Evolutionary conservation across 2,113 vertebrate species (phyloP).

Genomic region (Cygnus buccinator): DNA sequence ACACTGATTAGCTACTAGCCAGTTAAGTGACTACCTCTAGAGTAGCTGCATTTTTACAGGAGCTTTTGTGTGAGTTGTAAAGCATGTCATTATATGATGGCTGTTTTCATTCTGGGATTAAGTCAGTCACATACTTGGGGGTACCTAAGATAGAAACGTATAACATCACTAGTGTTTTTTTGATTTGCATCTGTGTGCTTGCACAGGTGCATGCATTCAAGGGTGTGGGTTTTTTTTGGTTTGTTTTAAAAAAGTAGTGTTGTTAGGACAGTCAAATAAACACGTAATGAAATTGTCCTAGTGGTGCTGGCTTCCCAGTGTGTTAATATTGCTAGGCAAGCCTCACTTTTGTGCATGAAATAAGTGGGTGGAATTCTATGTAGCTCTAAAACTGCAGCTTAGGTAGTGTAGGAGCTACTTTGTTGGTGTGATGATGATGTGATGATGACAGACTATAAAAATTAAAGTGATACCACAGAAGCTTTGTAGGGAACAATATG

Average conservation of each 20-base stretch:
- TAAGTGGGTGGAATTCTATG: neutral
- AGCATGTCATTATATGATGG: neutral
- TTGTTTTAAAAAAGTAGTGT: neutral
- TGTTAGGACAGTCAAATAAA: neutral
- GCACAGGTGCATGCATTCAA: too few relatives aligned
- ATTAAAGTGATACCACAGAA: neutral
- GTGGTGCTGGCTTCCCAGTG: neutral
- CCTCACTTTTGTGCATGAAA: neutral
- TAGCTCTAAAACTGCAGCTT: neutral
- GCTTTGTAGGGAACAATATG: neutral
- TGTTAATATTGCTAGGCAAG: neutral
- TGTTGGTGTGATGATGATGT: neutral
- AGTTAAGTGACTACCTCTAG: neutral
- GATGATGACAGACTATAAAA: neutral
- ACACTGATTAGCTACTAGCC: neutral
- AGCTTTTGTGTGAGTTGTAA: neutral
- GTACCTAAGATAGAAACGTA: neutral
- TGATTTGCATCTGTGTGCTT: neutral
- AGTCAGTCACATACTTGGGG: neutral
- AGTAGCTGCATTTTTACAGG: neutral
- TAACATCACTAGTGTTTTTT: neutral
- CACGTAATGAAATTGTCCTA: neutral
- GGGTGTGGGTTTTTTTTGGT: neutral
- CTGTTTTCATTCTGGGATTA: neutral
- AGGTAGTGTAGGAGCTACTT: neutral